Base-by-base conservation (phyloP, 2,888 invertebrate species). In the Sphaeridia pumilis region DNA sequence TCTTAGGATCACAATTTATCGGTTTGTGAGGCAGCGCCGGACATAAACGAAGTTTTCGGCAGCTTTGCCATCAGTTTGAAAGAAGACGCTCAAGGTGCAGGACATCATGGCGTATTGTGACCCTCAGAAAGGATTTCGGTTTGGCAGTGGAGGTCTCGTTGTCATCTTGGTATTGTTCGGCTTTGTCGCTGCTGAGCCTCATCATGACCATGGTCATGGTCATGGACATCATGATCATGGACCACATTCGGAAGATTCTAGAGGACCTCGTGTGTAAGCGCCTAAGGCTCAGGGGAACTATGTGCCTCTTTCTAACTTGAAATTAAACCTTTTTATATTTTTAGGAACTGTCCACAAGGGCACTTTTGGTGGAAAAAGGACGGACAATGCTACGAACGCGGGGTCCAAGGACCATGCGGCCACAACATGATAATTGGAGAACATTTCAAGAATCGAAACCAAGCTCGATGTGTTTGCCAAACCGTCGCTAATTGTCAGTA, bases 331-430 rank as follows among this genome's bases (percentile, higher is more conserved):
- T 31, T 31, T 14, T 14, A 12, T 21, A n/a, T 43, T 20, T 43
- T 43, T 22, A 43, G 26, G 5, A 7, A 22, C 10, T 24, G 44
- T 22, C 10, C 10, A 7, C 7, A 14, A 4, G 17, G 12, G 12
- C 27, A 46, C 4, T 22, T 46, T n/a, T 17, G 28, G 38, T 17
- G 12, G 5, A 17, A 17, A 38, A 5, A 14, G 26, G 36, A 20
- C 1, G 44, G 22, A 14, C 34, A 34, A 35, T 50, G 50, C 20
- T 31, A 44, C 24, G 24, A 42, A 2, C 7, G 31, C 4, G 21
- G 35, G 4, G 4, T 21, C 24, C 28, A 44, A 44, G 50, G 50
- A n/a, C 50, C 50, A 25, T 50, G 50, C 36, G 49, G 50, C 5
- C 22, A 34, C 1, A 21, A 50, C n/a, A 50, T 50, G 50, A 44